Conservation (phyloP, 2,888 invertebrate species). For the Caenorhabditis becei region DNA sequence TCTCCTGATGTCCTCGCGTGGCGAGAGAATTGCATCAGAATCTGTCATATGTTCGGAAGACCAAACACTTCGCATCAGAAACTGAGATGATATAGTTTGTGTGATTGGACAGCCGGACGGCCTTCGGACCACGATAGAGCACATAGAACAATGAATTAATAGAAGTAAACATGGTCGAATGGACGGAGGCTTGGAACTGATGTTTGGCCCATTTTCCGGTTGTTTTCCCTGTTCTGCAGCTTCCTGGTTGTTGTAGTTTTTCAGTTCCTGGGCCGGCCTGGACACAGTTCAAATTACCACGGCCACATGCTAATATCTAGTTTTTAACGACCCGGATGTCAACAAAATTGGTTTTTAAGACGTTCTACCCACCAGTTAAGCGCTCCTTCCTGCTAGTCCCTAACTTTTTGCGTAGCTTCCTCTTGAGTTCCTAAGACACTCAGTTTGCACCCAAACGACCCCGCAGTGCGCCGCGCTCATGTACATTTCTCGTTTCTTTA, state of each 20-base stretch:
- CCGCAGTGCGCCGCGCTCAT: conserved; percentile 26
- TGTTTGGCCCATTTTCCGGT: conserved; percentile 40
- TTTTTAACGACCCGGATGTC: conserved; percentile 9
- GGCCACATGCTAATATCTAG: background rate
- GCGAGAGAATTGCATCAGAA: conserved; percentile 56
- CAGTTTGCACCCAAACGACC: conserved; percentile 50
- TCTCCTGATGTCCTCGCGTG: conserved; percentile 54
- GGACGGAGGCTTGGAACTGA: conserved; percentile 26
- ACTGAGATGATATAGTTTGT: conserved; percentile 2
- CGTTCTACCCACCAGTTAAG: background rate
- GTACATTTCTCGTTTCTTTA: conserved; percentile 30
- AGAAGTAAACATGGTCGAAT: conserved; percentile 29
- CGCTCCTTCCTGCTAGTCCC: background rate
- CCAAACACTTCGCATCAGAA: conserved; percentile 45
- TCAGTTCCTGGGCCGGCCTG: conserved; percentile 2
- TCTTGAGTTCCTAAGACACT: conserved; percentile 2
- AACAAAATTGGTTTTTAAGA: conserved; percentile 1
- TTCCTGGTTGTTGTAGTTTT: conserved; percentile 39
- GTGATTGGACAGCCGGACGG: background rate
- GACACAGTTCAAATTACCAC: conserved; percentile 18
- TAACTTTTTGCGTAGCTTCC: conserved; percentile 9
- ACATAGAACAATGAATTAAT: conserved; percentile 39
- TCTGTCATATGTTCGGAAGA: conserved; percentile 55
- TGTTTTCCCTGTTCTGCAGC: conserved; percentile 34
- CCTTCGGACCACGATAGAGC: conserved; percentile 28